Percentiles rank a stretch among this genome's conserved stretches.
Conservation (phyloP, 2,888 invertebrate genomes). For the Brachyopa scutellaris region DNA sequence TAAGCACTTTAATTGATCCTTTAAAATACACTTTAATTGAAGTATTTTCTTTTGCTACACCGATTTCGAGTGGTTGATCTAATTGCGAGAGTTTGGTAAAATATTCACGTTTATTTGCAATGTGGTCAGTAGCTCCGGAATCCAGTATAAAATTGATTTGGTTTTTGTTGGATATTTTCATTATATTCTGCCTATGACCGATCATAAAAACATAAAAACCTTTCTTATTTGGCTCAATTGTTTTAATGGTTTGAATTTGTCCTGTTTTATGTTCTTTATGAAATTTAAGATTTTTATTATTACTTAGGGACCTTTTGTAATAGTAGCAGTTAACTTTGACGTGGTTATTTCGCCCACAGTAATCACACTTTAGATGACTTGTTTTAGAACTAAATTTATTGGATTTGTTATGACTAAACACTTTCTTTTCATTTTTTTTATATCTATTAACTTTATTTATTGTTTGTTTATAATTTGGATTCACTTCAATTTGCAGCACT, state of each 20-base stretch:
- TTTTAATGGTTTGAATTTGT: background rate
- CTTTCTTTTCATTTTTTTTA: no score
- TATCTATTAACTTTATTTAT: no score
- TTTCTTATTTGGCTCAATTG: no score
- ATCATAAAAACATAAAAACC: conserved; percentile 17
- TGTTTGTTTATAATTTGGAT: no score
- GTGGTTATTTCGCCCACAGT: no score
- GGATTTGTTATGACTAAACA: no score
- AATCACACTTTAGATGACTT: no score
- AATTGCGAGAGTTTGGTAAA: conserved; percentile 28
- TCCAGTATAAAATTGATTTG: conserved; percentile 19
- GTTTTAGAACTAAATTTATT: no score
- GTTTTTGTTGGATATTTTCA: no score
- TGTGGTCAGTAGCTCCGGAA: conserved; percentile 48
- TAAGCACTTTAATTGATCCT: conserved; percentile 75
- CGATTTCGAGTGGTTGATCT: conserved; percentile 65
- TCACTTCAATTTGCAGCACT: no score
- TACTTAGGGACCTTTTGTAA: conserved; percentile 20
- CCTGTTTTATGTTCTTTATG: background rate
- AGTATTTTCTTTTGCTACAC: conserved; percentile 73
- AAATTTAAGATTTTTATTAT: conserved; percentile 15
- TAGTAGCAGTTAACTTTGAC: conserved; percentile 75
- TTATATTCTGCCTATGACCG: background rate
- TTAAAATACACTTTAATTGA: conserved; percentile 23
- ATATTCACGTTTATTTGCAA: conserved; percentile 47